These are phyloP conservation scores for Sarotherodon lohbergeri DNA, from an alignment of 2,113 vertebrate genomes.

Conservation along the genomic window DNA sequence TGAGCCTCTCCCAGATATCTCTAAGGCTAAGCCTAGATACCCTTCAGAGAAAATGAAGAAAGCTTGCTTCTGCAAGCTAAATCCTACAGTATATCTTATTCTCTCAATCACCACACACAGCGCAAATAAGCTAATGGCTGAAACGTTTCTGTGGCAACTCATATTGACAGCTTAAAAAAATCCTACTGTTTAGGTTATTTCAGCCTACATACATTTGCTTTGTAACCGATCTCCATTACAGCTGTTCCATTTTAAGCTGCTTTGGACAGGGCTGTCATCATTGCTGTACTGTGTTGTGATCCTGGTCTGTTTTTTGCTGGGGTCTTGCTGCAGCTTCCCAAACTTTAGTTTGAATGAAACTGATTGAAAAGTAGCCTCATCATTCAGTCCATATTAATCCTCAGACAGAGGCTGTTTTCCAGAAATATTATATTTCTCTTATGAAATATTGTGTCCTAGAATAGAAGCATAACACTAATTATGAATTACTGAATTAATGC, in stretches of 20 bases:
- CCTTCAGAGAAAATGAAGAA: not conserved
- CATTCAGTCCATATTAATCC: not conserved
- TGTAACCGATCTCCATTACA: not conserved
- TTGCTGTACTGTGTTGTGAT: not conserved
- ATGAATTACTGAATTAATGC: not conserved
- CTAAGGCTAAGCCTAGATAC: not conserved
- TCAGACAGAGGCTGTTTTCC: accelerated
- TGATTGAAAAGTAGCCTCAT: not conserved
- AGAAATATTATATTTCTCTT: not conserved
- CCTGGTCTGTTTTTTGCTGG: not conserved
- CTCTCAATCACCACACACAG: not conserved
- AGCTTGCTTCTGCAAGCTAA: not conserved
- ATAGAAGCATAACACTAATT: not conserved
- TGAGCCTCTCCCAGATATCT: not conserved
- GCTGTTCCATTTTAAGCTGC: not conserved
- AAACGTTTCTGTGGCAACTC: not conserved
- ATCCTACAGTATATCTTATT: not conserved
- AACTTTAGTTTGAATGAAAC: not conserved
- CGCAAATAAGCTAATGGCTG: not conserved
- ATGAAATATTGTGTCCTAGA: not conserved
- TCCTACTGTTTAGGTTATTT: not conserved
- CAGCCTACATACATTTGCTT: not conserved
- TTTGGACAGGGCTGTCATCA: not conserved
- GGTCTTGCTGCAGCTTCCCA: not conserved
- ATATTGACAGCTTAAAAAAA: not conserved